phyloP scores from a whole-genome alignment of 2,888 invertebrate genomes.

The Stenodema calcarata region DNA sequence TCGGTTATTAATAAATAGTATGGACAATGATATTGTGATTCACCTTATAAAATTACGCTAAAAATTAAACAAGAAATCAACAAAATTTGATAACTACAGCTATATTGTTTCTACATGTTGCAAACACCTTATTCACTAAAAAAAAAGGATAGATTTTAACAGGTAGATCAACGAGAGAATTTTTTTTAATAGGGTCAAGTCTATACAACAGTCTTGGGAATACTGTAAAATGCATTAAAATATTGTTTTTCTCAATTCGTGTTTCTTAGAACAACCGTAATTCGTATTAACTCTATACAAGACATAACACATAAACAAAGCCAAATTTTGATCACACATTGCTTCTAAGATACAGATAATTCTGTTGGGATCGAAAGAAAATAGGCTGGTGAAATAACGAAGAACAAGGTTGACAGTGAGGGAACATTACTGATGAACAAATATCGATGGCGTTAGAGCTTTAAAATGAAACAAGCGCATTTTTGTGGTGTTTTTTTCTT shows the following conservation, averaged over 20 bases:
- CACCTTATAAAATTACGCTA: not conserved
- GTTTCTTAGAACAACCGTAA: not conserved
- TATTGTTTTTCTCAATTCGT: not conserved
- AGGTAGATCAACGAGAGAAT: not conserved
- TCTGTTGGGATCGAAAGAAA: not conserved
- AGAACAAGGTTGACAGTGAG: not conserved
- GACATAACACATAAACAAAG: not conserved
- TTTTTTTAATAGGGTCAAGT: not conserved
- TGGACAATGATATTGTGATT: constrained; percentile 20
- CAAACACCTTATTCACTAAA: constrained; percentile 19
- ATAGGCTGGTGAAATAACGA: not conserved
- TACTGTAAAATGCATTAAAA: constrained; percentile 41
- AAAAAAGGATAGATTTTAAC: not conserved
- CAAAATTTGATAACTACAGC: not conserved
- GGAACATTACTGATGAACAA: not conserved
- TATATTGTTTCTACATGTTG: not conserved
- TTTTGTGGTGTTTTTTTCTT: constrained; percentile 31
- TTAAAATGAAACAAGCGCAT: constrained; percentile 25
- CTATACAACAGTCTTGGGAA: constrained; percentile 48
- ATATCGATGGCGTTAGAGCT: not conserved
- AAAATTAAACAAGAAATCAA: not conserved
- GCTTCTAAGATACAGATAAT: not conserved
- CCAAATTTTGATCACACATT: not conserved
- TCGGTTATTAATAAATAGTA: constrained; percentile 7
- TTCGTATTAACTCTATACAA: not conserved